Evolutionary conservation across 2,797 vertebrate species (phyloP).

Genomic region (Sebastes itinus): DNA sequence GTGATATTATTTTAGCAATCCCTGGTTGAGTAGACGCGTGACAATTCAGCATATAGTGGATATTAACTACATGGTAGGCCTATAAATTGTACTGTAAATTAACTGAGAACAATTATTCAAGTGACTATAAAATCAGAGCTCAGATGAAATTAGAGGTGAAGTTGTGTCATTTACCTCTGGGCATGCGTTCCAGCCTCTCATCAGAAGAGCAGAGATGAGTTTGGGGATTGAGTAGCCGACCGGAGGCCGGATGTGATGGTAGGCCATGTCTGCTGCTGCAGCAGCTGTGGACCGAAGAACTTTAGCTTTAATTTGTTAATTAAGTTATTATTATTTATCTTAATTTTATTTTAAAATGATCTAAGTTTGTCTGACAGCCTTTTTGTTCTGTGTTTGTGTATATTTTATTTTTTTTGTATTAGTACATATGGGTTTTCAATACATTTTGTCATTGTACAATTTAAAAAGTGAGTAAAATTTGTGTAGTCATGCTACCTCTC

Average conservation of each 20-base stretch:
- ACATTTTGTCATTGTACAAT: background rate
- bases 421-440: background rate
- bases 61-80: background rate
- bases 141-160: background rate
- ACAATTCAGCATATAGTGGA: background rate
- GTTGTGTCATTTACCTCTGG: slow-evolving; percentile 86
- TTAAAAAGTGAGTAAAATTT: background rate
- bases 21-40: background rate
- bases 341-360: background rate
- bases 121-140: background rate
- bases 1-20: background rate
- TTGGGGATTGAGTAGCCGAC: slow-evolving; percentile 93
- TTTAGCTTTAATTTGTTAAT: no score
- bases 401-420: background rate
- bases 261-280: slow-evolving; percentile 95
- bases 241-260: slow-evolving; percentile 93
- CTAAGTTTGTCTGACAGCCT: background rate
- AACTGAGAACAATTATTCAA: background rate
- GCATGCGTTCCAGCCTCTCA: slow-evolving; percentile 92
- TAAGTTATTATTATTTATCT: background rate
- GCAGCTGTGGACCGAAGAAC: slow-evolving; percentile 79
- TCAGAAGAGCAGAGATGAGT: slow-evolving; percentile 88
- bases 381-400: background rate
- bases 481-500: background rate
- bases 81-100: background rate